These are phyloP conservation scores for Tyrophagus putrescentiae DNA, from an alignment of 1,140 invertebrate genomes.

Conservation along the genomic window DNA sequence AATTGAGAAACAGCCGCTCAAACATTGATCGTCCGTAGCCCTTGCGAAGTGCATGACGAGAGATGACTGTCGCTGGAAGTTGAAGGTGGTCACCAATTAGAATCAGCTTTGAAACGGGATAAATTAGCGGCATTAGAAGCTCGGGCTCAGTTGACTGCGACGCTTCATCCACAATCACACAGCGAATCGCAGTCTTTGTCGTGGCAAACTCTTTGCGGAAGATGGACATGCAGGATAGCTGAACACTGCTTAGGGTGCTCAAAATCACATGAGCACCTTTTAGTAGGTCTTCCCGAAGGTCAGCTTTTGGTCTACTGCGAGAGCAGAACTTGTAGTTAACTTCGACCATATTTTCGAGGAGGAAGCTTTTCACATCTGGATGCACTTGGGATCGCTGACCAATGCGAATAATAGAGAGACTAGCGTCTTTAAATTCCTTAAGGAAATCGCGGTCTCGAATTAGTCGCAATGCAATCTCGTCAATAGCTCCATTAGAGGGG, in stretches of 20 bases:
- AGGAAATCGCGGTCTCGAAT: background rate
- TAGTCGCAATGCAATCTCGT: slow-evolving; percentile 47
- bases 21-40: slow-evolving; percentile 35
- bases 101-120: slow-evolving; percentile 53
- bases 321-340: background rate
- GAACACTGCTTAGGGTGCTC: slow-evolving; percentile 48
- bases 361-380: background rate
- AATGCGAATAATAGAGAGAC: background rate
- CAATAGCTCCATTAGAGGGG: slow-evolving; percentile 65
- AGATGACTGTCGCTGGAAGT: slow-evolving; percentile 62
- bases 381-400: slow-evolving; percentile 4
- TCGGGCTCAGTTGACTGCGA: slow-evolving; percentile 69
- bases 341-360: background rate
- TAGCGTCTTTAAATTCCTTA: background rate
- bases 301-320: background rate
- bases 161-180: slow-evolving; percentile 82
- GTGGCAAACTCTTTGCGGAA: slow-evolving; percentile 17
- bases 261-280: slow-evolving; percentile 46
- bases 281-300: slow-evolving; percentile 33
- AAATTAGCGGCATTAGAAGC: slow-evolving; percentile 57
- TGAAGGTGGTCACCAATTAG: slow-evolving; percentile 78
- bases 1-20: slow-evolving; percentile 32
- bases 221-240: slow-evolving; percentile 27
- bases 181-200: slow-evolving; percentile 43
- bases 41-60: slow-evolving; percentile 40